Evolutionary conservation across 2,888 invertebrate species (phyloP).

Genomic region (Mythimna ferrago): DNA sequence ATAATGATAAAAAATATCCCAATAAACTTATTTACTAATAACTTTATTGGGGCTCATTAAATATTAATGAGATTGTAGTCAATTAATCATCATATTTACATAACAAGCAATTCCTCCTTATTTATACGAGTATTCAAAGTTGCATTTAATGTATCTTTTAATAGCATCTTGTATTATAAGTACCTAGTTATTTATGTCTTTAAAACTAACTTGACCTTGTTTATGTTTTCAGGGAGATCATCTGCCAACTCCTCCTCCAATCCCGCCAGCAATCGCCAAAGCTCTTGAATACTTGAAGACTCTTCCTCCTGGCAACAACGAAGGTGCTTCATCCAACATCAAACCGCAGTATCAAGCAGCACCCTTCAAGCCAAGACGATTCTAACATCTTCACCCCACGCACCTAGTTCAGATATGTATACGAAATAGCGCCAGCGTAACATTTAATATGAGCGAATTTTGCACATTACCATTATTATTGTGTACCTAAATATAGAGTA

Average conservation of each 20-base stretch:
- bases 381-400: conserved; percentile 62
- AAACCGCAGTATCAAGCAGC: conserved; percentile 79
- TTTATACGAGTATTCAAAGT: background rate
- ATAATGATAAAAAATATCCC: conserved; percentile 24
- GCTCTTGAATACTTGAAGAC: conserved; percentile 92
- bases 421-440: conserved; percentile 33
- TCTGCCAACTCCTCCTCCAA: conserved; percentile 95
- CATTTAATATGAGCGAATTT: conserved; percentile 27
- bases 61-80: conserved; percentile 21
- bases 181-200: background rate
- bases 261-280: conserved; percentile 93
- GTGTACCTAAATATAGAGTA: conserved; percentile 58
- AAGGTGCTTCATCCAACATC: conserved; percentile 77
- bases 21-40: background rate
- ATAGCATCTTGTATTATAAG: background rate
- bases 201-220: background rate
- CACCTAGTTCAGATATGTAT: conserved; percentile 35
- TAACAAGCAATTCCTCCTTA: background rate
- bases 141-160: background rate
- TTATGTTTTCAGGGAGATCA: conserved; percentile 91
- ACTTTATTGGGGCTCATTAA: background rate
- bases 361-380: conserved; percentile 77
- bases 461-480: conserved; percentile 50
- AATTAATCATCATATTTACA: conserved; percentile 22
- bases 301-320: conserved; percentile 85